phyloP scores from a whole-genome alignment of 2,888 invertebrate species.

The Epirrhoe tristata region DNA sequence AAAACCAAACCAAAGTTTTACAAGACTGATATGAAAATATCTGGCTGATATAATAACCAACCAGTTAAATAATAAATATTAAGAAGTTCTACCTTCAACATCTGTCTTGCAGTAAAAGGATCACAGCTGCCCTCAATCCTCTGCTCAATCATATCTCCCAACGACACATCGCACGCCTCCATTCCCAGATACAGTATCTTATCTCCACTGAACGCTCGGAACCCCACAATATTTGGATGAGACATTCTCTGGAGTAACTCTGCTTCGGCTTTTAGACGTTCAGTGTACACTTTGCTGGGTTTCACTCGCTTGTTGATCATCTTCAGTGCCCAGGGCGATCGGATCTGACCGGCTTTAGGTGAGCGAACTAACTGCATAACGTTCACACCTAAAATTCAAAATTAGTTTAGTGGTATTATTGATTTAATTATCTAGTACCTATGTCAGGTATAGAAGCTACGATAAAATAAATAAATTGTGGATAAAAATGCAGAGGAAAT shows the following conservation, averaged over 20 bases:
- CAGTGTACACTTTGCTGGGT: constrained; percentile 73
- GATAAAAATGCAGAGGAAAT: no score
- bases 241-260: constrained; percentile 87
- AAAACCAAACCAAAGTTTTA: no score
- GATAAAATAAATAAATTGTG: background rate
- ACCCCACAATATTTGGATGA: constrained; percentile 94
- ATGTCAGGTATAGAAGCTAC: background rate
- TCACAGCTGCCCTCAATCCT: constrained; percentile 83
- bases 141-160: constrained; percentile 91
- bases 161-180: constrained; percentile 90
- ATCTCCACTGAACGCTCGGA: constrained; percentile 83
- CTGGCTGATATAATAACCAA: background rate
- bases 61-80: background rate
- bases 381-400: constrained; percentile 86
- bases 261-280: constrained; percentile 89
- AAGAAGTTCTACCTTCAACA: constrained; percentile 80
- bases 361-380: constrained; percentile 92
- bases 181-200: constrained; percentile 89
- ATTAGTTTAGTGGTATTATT: background rate
- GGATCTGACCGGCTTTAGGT: constrained; percentile 87
- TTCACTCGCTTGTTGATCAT: constrained; percentile 86
- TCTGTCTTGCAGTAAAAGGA: constrained; percentile 87
- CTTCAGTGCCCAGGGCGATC: constrained; percentile 96
- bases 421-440: background rate
- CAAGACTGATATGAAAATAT: no score